phyloP scores from a whole-genome alignment of 2,888 invertebrate species.

The Hydraecia micacea region DNA sequence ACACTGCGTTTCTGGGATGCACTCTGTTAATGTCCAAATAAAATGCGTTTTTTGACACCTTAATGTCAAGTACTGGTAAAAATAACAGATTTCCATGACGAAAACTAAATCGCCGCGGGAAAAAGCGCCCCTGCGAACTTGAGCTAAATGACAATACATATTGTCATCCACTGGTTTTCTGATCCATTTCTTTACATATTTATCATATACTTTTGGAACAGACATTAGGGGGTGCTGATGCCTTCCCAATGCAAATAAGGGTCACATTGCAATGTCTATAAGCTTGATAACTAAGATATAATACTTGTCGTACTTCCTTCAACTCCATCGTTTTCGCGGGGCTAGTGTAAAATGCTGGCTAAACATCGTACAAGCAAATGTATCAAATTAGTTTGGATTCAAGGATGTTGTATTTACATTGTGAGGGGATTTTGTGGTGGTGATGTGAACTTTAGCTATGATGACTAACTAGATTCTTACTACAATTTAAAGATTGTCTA shows the following conservation, averaged over 20 bases:
- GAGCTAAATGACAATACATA: background rate
- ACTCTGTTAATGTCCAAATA: no score
- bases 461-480: background rate
- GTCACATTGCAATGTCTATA: conserved; percentile 27
- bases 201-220: background rate
- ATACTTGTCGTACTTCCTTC: conserved; percentile 50
- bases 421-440: background rate
- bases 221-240: background rate
- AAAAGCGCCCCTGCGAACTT: no score
- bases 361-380: conserved; percentile 52
- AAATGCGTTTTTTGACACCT: no score
- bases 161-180: background rate
- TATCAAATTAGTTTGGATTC: conserved; percentile 41
- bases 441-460: background rate
- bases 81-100: no score
- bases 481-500: background rate
- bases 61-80: no score
- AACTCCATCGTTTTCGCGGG: conserved; percentile 46
- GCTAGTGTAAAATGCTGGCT: conserved; percentile 52
- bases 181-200: background rate
- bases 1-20: background rate
- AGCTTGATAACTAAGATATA: conserved; percentile 13
- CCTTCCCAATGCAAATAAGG: background rate
- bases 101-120: no score
- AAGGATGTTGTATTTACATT: conserved; percentile 5